phyloP scores from a whole-genome alignment of 2,113 vertebrate genomes.

The Nerophis ophidion region DNA sequence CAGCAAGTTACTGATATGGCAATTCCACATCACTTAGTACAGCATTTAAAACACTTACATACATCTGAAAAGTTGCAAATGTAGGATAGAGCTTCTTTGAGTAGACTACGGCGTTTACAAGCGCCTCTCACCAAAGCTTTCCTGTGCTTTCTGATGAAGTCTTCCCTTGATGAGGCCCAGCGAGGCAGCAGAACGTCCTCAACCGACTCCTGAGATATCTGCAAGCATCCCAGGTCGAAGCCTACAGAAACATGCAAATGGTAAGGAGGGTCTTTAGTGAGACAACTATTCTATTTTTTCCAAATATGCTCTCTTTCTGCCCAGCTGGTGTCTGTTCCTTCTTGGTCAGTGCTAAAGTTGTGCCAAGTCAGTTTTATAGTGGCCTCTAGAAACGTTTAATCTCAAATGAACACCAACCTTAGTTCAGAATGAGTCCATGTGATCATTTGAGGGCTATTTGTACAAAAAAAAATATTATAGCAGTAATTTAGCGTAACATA shows the following conservation, averaged over 20 bases:
- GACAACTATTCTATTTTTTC: not conserved
- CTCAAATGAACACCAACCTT: not conserved
- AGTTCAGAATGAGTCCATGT: too few relatives aligned
- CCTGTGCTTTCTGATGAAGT: constrained; percentile 91
- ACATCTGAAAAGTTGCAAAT: too few relatives aligned
- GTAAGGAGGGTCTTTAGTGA: not conserved
- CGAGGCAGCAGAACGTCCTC: constrained; percentile 81
- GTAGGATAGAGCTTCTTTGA: too few relatives aligned
- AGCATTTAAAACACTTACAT: too few relatives aligned
- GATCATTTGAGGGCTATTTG: too few relatives aligned
- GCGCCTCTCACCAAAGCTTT: constrained; percentile 80
- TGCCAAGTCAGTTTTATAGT: not conserved
- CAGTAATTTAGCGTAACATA: too few relatives aligned
- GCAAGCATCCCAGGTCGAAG: constrained; percentile 88
- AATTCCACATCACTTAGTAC: too few relatives aligned
- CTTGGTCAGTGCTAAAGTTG: not conserved
- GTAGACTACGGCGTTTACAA: too few relatives aligned
- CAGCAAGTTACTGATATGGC: too few relatives aligned
- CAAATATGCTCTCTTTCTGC: not conserved
- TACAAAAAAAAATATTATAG: not conserved
- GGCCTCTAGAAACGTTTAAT: not conserved
- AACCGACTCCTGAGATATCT: constrained; percentile 87
- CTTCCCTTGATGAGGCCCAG: constrained; percentile 87
- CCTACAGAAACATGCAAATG: constrained; percentile 52
- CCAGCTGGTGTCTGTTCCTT: too few relatives aligned